Base-by-base conservation (phyloP, 2,113 vertebrate genomes). In the Stictonetta naevosa region DNA sequence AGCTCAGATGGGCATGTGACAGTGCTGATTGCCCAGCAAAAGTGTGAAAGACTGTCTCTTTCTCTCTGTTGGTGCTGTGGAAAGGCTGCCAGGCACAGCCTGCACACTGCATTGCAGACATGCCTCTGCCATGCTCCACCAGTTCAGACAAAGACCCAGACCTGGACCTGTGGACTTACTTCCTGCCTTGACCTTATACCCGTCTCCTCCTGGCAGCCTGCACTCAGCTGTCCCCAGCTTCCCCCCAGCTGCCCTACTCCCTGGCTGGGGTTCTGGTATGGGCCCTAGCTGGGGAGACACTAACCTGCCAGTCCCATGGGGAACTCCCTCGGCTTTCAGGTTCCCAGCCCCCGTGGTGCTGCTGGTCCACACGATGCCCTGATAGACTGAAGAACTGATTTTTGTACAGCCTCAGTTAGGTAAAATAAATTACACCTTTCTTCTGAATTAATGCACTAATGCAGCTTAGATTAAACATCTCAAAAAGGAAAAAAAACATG, bases 251-350 rank as follows among this genome's bases (percentile, higher is more conserved):
- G 14, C 28, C 44, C 28, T 8, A 10, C 17, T 34, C 31, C 50
- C 34, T 10, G 16, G 4, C 31, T 40, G 4, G 21, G 3, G 7
- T 3, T 9, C 8, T 48, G 29, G 36, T 31, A 81, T 3, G 2
- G 13, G 33, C 19, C 31, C 20, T 3, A 2, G 17, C 7, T 55
- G 59, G 31, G 19, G 53, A 73, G 8, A 13, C 5, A 26, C 33
- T 73, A 40, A 44, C 40, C 59, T 62, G 26, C 38, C 11, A 1
- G 11, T 7, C 14, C n/a, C 46, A 11, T 7, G 16, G 34, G 34
- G 5, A 71, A 5, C 2, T 5, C 1, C 4, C 12, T n/a, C 48
- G 42, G 7, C 29, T 53, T 79, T n/a, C 5, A 2, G 7, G n/a
- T 36, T 56, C 42, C 64, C 48, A 56, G 23, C 5, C 40, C 5